phyloP scores from a whole-genome alignment of 2,113 vertebrate species.

The Tetrax tetrax region DNA sequence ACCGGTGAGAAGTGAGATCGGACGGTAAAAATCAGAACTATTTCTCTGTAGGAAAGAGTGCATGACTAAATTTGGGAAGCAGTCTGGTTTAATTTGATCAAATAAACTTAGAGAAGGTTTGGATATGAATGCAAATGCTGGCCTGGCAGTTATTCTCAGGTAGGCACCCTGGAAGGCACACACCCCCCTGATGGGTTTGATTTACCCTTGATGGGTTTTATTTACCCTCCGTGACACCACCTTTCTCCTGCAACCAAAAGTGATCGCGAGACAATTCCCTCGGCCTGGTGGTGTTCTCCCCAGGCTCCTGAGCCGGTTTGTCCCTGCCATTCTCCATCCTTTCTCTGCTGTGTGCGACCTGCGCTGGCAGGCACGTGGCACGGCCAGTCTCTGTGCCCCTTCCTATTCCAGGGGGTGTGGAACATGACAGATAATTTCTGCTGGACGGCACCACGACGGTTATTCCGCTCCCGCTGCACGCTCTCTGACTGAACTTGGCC shows the following conservation, averaged over 20 bases:
- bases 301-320: not conserved
- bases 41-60: not conserved
- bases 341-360: not conserved
- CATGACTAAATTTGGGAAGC: not conserved
- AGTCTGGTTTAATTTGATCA: not conserved
- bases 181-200: too few relatives aligned
- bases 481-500: not conserved
- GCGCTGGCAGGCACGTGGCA: not conserved
- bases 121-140: not conserved
- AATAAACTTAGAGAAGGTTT: not conserved
- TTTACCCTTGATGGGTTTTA: not conserved
- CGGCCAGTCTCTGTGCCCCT: not conserved
- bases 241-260: not conserved
- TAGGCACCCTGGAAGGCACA: too few relatives aligned
- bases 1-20: not conserved
- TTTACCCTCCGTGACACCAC: not conserved
- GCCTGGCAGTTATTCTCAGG: not conserved
- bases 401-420: not conserved
- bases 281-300: not conserved
- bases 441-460: not conserved
- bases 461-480: conserved; percentile 21
- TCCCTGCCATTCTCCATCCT: not conserved
- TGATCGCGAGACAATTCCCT: not conserved
- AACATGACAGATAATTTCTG: not conserved
- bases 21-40: not conserved